A percentile compares a stretch with the other conserved stretches of the same genome.
These are phyloP conservation scores for Drosophila formosana DNA, from an alignment of 2,888 invertebrate species.

Conservation along the genomic window DNA sequence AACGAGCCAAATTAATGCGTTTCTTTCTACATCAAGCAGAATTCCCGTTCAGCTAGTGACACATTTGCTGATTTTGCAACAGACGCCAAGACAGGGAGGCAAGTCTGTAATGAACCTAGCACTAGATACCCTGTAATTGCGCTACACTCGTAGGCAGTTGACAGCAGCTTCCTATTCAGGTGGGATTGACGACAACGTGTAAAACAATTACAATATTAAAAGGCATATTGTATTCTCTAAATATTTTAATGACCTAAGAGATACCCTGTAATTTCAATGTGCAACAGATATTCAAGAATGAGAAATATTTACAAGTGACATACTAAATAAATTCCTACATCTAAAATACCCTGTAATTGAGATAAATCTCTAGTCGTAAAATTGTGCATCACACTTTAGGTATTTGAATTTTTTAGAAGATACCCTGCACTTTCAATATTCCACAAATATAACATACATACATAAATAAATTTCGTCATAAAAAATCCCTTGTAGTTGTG, in stretches of 20 bases:
- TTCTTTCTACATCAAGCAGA: constrained; percentile 83
- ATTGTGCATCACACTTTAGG: no score
- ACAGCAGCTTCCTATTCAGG: not conserved
- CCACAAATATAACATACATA: no score
- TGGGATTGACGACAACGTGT: not conserved
- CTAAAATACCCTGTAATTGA: constrained; percentile 4
- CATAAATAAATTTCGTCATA: no score
- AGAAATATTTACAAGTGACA: no score
- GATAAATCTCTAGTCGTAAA: no score
- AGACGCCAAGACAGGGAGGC: constrained; percentile 17
- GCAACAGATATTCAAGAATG: no score
- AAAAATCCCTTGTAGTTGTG: no score
- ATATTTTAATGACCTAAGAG: not conserved
- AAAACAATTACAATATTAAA: not conserved
- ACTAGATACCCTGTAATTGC: constrained; percentile 40
- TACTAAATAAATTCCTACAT: not conserved
- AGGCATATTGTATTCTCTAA: not conserved
- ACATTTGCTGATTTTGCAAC: constrained; percentile 75
- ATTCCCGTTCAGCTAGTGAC: constrained; percentile 79
- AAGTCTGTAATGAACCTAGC: not conserved
- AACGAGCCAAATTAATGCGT: constrained; percentile 83
- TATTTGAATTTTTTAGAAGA: no score
- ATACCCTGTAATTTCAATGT: not conserved
- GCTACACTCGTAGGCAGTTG: not conserved
- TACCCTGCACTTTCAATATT: no score